phyloP scores from a whole-genome alignment of 2,888 invertebrate species.

The Macropis europaea region DNA sequence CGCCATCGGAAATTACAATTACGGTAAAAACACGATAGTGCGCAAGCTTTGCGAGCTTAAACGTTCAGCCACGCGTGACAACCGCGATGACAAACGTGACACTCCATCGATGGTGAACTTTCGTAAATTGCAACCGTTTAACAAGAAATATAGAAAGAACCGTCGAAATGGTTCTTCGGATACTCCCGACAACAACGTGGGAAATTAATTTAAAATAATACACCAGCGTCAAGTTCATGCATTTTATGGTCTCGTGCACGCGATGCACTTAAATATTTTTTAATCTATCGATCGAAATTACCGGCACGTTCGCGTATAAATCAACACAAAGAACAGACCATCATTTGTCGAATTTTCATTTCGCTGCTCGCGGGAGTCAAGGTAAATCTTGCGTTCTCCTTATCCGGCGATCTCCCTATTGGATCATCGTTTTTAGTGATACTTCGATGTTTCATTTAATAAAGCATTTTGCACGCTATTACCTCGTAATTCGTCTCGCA shows the following conservation, averaged over 20 bases:
- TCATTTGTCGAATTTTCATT: too few species aligned
- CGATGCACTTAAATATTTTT: too few species aligned
- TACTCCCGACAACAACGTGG: too few species aligned
- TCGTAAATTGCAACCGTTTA: background rate
- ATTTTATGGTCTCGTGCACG: too few species aligned
- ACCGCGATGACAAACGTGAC: background rate
- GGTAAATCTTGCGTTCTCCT: background rate
- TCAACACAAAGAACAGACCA: too few species aligned
- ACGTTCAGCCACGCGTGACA: background rate
- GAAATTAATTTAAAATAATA: too few species aligned
- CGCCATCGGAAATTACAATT: conserved; percentile 14
- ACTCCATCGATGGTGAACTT: conserved; percentile 1
- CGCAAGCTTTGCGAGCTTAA: background rate
- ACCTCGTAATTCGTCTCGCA: background rate
- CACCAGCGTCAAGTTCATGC: too few species aligned
- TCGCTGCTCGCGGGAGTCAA: too few species aligned
- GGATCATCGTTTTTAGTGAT: background rate
- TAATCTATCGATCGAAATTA: too few species aligned
- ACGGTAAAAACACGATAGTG: conserved; percentile 19
- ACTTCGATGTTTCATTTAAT: too few species aligned
- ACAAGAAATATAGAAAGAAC: background rate
- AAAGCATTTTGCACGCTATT: background rate
- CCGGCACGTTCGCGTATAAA: too few species aligned
- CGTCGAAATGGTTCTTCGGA: too few species aligned
- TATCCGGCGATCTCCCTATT: background rate